phyloP scores from a whole-genome alignment of 2,113 vertebrate species.

The Sarotherodon lohbergeri region DNA sequence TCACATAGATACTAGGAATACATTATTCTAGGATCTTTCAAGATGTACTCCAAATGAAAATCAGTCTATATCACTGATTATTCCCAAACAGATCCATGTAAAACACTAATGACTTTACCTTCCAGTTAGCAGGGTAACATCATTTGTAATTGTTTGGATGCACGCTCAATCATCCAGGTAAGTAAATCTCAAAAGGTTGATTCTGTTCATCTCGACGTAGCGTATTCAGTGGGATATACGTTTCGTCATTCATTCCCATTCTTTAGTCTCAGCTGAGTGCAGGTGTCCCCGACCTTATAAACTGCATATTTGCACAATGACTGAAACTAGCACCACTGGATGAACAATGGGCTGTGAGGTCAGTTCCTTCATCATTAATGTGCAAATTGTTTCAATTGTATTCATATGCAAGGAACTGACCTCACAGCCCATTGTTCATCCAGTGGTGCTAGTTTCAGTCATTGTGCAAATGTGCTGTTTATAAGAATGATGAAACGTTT shows the following conservation, averaged over 20 bases:
- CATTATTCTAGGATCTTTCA: not conserved
- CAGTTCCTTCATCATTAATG: too few relatives aligned
- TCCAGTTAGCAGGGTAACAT: not conserved
- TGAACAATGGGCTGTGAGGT: too few relatives aligned
- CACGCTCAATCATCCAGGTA: too few relatives aligned
- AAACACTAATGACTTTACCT: not conserved
- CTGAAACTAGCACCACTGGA: too few relatives aligned
- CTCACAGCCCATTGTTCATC: not conserved
- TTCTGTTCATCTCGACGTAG: too few relatives aligned
- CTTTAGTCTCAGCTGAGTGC: too few relatives aligned
- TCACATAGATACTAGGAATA: fast-evolving
- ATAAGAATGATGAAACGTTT: not conserved
- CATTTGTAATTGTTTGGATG: not conserved
- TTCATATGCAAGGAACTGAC: not conserved
- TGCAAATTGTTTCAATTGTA: too few relatives aligned
- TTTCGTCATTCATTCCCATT: too few relatives aligned
- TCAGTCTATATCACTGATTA: not conserved
- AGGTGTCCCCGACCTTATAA: too few relatives aligned
- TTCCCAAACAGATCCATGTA: not conserved
- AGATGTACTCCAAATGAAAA: not conserved
- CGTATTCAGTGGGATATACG: too few relatives aligned
- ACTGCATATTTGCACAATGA: too few relatives aligned
- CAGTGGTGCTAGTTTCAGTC: fast-evolving
- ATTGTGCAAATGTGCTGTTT: not conserved
- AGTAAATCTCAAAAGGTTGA: too few relatives aligned